A percentile compares a stretch with the other conserved stretches of the same genome.
These are phyloP conservation scores for Poeciliopsis gracilis DNA, from an alignment of 2,797 vertebrate species.

Conservation along the genomic window DNA sequence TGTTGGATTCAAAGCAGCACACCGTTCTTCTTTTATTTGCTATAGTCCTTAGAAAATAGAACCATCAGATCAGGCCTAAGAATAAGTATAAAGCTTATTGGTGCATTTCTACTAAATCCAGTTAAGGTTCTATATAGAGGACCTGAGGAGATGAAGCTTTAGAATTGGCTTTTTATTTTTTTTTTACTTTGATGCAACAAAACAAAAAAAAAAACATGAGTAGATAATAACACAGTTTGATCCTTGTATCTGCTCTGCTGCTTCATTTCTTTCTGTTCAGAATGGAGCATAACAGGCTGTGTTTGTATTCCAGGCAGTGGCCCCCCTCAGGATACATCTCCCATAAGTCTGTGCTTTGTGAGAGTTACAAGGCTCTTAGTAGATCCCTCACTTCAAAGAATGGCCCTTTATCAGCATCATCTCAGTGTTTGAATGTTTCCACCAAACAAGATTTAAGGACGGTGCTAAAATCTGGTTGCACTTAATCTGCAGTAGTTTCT, in stretches of 20 bases:
- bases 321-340: conserved; percentile 2
- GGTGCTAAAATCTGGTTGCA: neutral
- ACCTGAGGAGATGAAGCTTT: neutral
- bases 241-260: neutral
- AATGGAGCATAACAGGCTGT: neutral
- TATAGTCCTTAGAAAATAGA: neutral
- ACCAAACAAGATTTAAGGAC: neutral
- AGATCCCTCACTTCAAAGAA: neutral
- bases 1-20: neutral
- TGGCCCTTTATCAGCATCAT: conserved; percentile 8
- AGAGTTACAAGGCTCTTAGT: conserved; percentile 4
- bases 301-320: conserved; percentile 2
- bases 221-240: neutral
- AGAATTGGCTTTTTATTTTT: neutral
- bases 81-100: neutral
- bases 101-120: neutral
- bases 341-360: conserved; percentile 2
- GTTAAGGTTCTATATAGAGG: neutral
- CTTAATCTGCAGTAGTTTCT: neutral
- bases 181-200: neutral
- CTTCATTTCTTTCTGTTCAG: neutral
- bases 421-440: neutral
- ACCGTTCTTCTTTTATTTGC: neutral
- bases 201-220: neutral
- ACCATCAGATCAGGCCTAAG: neutral